Conservation (phyloP, 2,888 invertebrate genomes). For the Drosophila falleni region DNA sequence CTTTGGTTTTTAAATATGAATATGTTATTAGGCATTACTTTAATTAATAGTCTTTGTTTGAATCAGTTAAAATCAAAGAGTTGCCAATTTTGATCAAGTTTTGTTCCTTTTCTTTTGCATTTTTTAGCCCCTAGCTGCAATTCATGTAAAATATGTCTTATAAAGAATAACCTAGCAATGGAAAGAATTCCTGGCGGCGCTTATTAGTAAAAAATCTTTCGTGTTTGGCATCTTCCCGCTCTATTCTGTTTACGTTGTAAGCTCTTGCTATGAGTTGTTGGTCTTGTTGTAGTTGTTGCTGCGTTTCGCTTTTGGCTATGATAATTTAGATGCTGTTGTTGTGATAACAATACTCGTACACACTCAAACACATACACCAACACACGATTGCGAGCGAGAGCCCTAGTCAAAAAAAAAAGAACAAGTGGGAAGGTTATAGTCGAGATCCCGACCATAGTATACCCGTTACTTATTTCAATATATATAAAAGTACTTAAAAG, state of each 20-base stretch:
- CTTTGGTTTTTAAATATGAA: neutral
- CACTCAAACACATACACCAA: conserved; percentile 9
- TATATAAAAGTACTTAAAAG: no score
- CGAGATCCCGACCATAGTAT: no score
- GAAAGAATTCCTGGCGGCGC: conserved; percentile 52
- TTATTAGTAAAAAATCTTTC: conserved; percentile 73
- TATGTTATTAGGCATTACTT: neutral
- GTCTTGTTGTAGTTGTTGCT: conserved; percentile 40
- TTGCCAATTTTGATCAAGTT: conserved; percentile 35
- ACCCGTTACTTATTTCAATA: no score
- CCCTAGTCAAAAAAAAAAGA: conserved; percentile 27
- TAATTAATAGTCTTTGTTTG: conserved; percentile 4
- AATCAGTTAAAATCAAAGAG: conserved; percentile 25
- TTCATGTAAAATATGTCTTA: conserved; percentile 66
- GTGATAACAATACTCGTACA: conserved; percentile 64
- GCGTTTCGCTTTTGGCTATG: conserved; percentile 61
- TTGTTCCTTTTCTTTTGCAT: conserved; percentile 16
- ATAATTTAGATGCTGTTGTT: conserved; percentile 74
- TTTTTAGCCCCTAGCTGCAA: conserved; percentile 48
- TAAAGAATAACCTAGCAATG: conserved; percentile 51
- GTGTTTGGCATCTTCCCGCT: conserved; percentile 68
- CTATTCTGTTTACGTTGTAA: conserved; percentile 74
- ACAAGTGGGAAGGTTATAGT: no score
- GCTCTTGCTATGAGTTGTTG: conserved; percentile 53
- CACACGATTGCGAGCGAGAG: conserved; percentile 16